phyloP scores from a whole-genome alignment of 2,113 vertebrate species.

The Protobothrops flavoviridis region DNA sequence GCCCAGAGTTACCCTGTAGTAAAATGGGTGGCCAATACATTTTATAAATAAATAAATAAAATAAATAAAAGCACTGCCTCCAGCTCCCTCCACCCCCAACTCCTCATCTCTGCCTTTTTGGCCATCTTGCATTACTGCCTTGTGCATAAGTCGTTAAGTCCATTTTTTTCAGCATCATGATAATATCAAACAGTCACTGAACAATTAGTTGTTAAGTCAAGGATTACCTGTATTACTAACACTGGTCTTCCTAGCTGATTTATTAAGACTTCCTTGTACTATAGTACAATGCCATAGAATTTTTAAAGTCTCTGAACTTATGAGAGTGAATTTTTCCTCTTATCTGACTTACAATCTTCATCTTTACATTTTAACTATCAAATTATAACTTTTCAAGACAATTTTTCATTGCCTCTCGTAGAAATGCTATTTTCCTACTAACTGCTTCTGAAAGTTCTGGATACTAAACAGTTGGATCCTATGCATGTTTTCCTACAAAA shows the following conservation, averaged over 20 bases:
- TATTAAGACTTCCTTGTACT: neutral
- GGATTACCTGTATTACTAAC: neutral
- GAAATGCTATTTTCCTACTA: neutral
- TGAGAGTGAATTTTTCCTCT: neutral
- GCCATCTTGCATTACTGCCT: neutral
- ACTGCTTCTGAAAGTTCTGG: neutral
- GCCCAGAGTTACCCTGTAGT: neutral
- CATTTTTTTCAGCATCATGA: neutral
- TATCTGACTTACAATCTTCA: neutral
- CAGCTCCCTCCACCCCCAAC: neutral
- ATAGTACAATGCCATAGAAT: neutral
- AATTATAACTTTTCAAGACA: neutral
- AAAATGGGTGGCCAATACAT: neutral
- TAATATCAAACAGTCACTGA: neutral
- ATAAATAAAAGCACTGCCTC: neutral
- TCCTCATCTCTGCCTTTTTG: neutral
- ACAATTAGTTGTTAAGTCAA: neutral
- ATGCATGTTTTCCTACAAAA: neutral
- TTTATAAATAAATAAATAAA: neutral
- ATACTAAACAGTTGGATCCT: neutral
- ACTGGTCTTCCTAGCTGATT: neutral
- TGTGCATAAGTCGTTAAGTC: neutral
- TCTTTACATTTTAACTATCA: neutral
- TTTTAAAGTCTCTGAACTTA: neutral
- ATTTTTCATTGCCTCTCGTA: neutral